Conservation (phyloP, 2,797 vertebrate genomes). For the Lates japonicus region DNA sequence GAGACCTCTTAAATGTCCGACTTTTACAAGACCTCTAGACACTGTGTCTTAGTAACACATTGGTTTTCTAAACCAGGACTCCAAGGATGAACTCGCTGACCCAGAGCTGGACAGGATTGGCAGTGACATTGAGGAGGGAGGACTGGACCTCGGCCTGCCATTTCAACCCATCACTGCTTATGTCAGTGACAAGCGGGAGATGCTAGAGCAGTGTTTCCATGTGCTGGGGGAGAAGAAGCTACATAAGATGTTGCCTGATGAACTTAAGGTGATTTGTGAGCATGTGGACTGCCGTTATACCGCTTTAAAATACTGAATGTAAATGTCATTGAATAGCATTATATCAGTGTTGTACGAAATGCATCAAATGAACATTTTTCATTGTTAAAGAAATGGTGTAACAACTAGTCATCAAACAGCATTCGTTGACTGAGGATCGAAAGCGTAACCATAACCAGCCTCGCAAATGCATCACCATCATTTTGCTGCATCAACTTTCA, state of each 20-base stretch:
- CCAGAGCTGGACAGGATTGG: constrained; percentile 88
- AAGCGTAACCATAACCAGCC: neutral
- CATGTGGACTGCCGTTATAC: neutral
- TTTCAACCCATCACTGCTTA: constrained; percentile 95
- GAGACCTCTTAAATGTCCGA: neutral
- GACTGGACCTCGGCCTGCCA: constrained; percentile 90
- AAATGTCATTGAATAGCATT: neutral
- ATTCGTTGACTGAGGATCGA: neutral
- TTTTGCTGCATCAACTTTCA: neutral
- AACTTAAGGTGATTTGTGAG: constrained; percentile 89
- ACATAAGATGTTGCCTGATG: constrained; percentile 95
- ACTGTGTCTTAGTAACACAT: neutral
- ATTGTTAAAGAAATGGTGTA: neutral
- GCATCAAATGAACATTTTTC: neutral
- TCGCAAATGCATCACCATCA: neutral
- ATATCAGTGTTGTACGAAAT: neutral
- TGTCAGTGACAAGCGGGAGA: constrained; percentile 90
- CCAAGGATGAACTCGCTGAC: constrained; percentile 83
- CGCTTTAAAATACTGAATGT: neutral
- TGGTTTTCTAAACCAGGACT: constrained; percentile 78
- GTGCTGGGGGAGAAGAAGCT: constrained; percentile 95
- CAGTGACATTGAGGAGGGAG: constrained; percentile 96
- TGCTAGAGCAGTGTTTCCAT: constrained; percentile 95
- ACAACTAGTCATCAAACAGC: too few relatives aligned
- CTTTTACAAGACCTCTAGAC: neutral